Percentiles rank a stretch among this genome's conserved stretches.
phyloP scores from a whole-genome alignment of 1,140 invertebrate genomes.

The Drosophila willistoni region DNA sequence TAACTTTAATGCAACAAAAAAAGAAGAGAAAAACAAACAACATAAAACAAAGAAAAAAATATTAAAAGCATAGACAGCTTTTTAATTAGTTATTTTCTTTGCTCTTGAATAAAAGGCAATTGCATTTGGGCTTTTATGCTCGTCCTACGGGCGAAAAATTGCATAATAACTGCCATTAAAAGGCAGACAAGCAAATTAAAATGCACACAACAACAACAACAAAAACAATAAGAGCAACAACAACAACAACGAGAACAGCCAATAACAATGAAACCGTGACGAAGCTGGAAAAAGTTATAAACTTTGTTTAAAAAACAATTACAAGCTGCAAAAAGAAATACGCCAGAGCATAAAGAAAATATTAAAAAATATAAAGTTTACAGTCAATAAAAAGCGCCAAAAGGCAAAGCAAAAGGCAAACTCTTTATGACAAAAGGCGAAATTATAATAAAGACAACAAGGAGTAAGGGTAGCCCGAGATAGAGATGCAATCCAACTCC shows the following conservation, averaged over 20 bases:
- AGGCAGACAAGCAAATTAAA: conserved; percentile 71
- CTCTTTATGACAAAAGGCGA: conserved; percentile 26
- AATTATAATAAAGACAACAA: conserved; percentile 48
- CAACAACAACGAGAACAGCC: conserved; percentile 39
- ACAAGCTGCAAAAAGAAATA: conserved; percentile 1
- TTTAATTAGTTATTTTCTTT: conserved; percentile 68
- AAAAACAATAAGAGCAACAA: conserved; percentile 33
- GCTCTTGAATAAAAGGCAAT: conserved; percentile 46
- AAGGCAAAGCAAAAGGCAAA: conserved; percentile 16
- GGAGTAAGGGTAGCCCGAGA: conserved; percentile 29
- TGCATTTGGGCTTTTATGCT: conserved; percentile 60
- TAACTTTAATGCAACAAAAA: neutral
- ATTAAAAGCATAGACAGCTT: conserved; percentile 54
- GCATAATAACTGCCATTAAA: conserved; percentile 76
- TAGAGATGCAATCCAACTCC: conserved; percentile 25
- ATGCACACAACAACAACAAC: conserved; percentile 71
- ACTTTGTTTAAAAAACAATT: conserved; percentile 23
- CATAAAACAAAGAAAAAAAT: neutral
- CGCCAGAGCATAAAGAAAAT: conserved; percentile 15
- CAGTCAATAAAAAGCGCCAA: conserved; percentile 26
- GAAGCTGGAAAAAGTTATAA: conserved; percentile 22
- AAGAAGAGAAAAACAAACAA: neutral
- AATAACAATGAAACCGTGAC: conserved; percentile 28
- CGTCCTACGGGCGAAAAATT: conserved; percentile 55
- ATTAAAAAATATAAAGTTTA: conserved; percentile 30